Evolutionary conservation across 92 coral and sea anemone species (phyloP).

Genomic region (Phenganax subtilis): DNA sequence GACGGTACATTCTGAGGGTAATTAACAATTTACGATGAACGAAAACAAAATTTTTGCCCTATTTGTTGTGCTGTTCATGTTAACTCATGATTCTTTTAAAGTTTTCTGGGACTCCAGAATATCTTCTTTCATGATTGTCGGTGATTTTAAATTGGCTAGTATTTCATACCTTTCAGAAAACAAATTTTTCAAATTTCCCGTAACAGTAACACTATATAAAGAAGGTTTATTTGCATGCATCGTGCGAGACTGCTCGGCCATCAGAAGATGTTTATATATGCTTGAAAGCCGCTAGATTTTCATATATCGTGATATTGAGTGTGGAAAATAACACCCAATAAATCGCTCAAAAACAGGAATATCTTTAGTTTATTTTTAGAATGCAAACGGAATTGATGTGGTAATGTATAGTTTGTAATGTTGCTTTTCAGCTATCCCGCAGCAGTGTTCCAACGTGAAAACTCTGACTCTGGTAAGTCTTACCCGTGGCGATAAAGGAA

Average conservation of each 20-base stretch:
- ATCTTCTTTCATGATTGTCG: too few relatives aligned
- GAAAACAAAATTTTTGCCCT: too few relatives aligned
- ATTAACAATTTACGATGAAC: too few relatives aligned
- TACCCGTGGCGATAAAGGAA: too few relatives aligned
- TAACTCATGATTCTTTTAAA: too few relatives aligned
- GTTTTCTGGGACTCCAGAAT: too few relatives aligned
- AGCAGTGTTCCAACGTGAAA: conserved; percentile 87
- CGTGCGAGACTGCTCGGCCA: neutral
- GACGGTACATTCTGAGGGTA: too few relatives aligned
- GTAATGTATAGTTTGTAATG: neutral
- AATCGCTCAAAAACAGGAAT: too few relatives aligned
- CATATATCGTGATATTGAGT: neutral
- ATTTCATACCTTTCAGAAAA: too few relatives aligned
- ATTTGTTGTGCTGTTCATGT: too few relatives aligned
- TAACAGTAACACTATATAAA: neutral
- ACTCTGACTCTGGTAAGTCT: conserved; percentile 84
- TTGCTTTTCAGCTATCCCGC: conserved; percentile 82
- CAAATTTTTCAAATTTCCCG: too few relatives aligned
- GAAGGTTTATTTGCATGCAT: neutral
- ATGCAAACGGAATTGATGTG: neutral
- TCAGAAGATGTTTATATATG: neutral
- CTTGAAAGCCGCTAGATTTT: neutral
- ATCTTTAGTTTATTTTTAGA: conserved; percentile 38
- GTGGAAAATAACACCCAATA: neutral
- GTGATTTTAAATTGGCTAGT: too few relatives aligned